Evolutionary conservation across 2,797 vertebrate genomes (phyloP).

Genomic region (Sebastes vulpes): DNA sequence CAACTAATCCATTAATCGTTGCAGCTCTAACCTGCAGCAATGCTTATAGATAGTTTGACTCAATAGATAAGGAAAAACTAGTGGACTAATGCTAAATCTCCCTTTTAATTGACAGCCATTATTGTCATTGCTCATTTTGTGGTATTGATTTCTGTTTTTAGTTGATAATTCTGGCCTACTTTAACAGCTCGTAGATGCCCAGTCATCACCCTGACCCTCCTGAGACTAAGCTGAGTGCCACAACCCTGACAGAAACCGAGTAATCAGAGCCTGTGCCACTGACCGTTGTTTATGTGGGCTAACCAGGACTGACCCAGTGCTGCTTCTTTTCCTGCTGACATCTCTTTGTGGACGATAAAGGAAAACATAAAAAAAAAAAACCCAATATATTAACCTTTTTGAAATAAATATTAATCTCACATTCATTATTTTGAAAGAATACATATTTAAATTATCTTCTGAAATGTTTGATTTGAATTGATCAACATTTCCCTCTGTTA

Average conservation of each 20-base stretch:
- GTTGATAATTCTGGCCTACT: conserved; percentile 46
- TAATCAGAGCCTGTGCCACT: conserved; percentile 59
- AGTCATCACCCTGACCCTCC: conserved; percentile 52
- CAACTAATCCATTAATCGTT: too few species aligned
- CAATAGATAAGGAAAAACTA: not conserved
- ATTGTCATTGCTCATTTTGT: conserved; percentile 21
- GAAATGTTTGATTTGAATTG: not conserved
- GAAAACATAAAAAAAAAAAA: not conserved
- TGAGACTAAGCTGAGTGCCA: conserved; percentile 53
- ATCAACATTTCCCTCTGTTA: not conserved
- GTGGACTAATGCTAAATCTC: not conserved
- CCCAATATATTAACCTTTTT: not conserved
- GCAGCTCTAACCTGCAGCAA: too few species aligned
- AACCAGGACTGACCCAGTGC: conserved; percentile 36
- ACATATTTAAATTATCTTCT: not conserved
- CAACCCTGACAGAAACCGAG: conserved; percentile 53
- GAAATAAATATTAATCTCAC: not conserved
- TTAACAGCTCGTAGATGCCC: conserved; percentile 67
- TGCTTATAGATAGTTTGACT: not conserved
- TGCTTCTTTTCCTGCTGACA: not conserved
- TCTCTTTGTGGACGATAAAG: not conserved
- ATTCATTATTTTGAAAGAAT: not conserved
- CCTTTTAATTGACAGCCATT: conserved; percentile 9
- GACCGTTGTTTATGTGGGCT: conserved; percentile 42
- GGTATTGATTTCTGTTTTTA: conserved; percentile 50